A percentile compares a stretch with the other conserved stretches of the same genome.
Conservation (phyloP, 2,113 vertebrate species). For the Butorides virescens region DNA sequence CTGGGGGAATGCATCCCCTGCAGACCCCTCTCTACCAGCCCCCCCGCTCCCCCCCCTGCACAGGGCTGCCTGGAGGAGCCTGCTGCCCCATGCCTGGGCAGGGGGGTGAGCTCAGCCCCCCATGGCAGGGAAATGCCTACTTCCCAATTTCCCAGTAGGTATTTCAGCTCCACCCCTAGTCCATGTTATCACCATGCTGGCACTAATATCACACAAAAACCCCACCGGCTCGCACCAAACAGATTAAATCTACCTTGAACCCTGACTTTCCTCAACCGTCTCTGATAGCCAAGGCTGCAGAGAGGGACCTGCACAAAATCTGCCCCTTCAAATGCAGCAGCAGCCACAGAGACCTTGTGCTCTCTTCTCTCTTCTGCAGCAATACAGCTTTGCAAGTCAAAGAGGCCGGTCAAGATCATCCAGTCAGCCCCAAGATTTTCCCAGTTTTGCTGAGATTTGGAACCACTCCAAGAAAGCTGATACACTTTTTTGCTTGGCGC, state of each 20-base stretch:
- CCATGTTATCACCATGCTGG: background rate
- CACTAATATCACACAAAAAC: background rate
- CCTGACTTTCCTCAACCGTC: background rate
- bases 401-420: background rate
- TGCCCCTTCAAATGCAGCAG: background rate
- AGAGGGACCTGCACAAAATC: background rate
- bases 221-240: background rate
- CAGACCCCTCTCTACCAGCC: background rate
- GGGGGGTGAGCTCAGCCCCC: background rate
- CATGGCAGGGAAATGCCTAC: fast-evolving
- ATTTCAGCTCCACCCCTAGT: background rate
- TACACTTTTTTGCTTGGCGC: background rate
- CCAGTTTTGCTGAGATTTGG: background rate
- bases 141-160: background rate
- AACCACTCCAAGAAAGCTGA: background rate
- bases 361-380: background rate
- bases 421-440: background rate
- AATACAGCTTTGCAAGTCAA: background rate
- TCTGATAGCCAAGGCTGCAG: background rate
- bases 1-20: background rate
- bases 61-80: background rate
- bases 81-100: background rate
- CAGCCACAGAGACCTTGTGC: background rate
- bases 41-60: background rate
- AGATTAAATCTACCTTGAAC: background rate